Percentiles rank a stretch among this genome's conserved stretches.
Evolutionary conservation across 2,888 invertebrate species (phyloP).

Genomic region (Drosophila borealis): DNA sequence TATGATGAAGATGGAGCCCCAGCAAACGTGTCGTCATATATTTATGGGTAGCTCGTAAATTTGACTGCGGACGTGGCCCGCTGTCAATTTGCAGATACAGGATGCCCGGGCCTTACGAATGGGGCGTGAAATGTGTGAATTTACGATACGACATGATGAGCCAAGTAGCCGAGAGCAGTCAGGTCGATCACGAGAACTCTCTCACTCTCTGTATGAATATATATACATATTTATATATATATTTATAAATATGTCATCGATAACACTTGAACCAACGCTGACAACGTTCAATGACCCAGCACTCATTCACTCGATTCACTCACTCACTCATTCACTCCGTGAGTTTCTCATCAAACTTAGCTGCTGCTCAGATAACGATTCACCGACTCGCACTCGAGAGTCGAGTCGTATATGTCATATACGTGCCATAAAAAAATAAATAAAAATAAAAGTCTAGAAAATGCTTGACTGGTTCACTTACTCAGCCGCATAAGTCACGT

Average conservation of each 20-base stretch:
- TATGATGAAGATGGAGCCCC: conserved; percentile 41
- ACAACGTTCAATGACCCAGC: conserved; percentile 73
- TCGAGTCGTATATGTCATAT: conserved; percentile 28
- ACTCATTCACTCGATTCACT: conserved; percentile 20
- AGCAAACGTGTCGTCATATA: conserved; percentile 36
- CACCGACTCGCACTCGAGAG: conserved; percentile 16
- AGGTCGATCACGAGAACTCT: conserved; percentile 49
- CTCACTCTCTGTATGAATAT: conserved; percentile 5
- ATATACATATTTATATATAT: conserved; percentile 7
- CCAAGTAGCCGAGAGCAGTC: conserved; percentile 29
- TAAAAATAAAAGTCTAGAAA: conserved; percentile 19
- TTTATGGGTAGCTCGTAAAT: conserved; percentile 71
- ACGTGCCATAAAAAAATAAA: conserved; percentile 32
- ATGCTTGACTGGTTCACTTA: conserved; percentile 33
- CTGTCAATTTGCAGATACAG: conserved; percentile 70
- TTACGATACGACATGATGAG: conserved; percentile 58
- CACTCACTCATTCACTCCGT: conserved; percentile 27
- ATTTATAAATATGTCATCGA: conserved; percentile 29
- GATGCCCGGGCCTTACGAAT: conserved; percentile 59
- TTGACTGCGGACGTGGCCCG: conserved; percentile 65
- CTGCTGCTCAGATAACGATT: conserved; percentile 34
- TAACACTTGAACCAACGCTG: conserved; percentile 46
- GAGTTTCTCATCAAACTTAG: conserved; percentile 41
- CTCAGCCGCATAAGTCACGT: conserved; percentile 67
- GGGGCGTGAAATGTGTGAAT: conserved; percentile 73